Percentiles rank a stretch among this genome's conserved stretches.
Conservation (phyloP, 2,113 vertebrate species). For the human region DNA sequence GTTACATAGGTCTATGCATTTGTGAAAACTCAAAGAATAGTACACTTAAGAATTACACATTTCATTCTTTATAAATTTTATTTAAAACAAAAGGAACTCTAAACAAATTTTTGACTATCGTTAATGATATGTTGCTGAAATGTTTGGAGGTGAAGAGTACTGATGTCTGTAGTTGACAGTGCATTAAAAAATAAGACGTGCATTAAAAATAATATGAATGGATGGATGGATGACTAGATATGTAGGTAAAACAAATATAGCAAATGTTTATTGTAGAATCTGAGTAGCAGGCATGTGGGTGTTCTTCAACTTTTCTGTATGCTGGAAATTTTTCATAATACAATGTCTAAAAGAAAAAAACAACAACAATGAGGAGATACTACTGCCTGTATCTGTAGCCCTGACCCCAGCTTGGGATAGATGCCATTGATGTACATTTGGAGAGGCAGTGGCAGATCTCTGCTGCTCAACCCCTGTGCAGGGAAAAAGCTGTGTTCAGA, state of each 20-base stretch:
- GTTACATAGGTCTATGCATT: background rate
- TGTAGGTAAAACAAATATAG: background rate
- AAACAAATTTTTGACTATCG: background rate
- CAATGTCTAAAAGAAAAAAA: background rate
- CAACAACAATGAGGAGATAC: background rate
- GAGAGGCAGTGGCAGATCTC: fast-evolving
- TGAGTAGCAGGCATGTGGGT: background rate
- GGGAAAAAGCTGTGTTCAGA: background rate
- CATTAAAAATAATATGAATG: background rate
- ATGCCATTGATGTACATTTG: background rate
- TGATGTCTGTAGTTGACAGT: background rate
- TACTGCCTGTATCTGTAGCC: background rate
- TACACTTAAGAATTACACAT: background rate
- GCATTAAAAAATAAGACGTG: background rate
- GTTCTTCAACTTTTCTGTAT: background rate
- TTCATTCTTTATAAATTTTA: background rate
- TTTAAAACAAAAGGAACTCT: background rate
- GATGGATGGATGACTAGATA: background rate
- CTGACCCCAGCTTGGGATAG: background rate
- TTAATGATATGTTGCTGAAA: background rate
- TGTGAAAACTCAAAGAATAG: background rate
- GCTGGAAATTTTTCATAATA: background rate
- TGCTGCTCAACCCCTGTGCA: background rate
- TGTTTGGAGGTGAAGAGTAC: background rate
- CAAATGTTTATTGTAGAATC: background rate